Evolutionary conservation across 1,140 invertebrate species (phyloP).

Genomic region (Drosophila lowei): DNA sequence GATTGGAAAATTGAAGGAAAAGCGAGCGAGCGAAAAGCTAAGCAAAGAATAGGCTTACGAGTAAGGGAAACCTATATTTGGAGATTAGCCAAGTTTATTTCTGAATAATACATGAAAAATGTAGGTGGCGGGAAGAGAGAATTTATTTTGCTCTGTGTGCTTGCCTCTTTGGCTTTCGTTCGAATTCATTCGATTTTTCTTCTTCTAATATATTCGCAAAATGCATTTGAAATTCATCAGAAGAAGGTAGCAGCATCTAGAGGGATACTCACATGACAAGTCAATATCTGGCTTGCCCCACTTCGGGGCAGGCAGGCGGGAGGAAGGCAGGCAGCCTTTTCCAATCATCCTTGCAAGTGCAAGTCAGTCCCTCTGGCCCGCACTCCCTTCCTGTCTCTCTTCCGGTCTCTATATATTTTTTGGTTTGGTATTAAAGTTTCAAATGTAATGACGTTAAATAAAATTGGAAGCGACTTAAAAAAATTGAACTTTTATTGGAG

Average conservation of each 20-base stretch:
- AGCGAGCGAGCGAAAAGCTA: too few species aligned
- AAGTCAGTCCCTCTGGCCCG: slow-evolving; percentile 32
- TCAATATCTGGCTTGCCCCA: slow-evolving; percentile 28
- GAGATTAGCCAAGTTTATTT: slow-evolving; percentile 44
- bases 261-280: slow-evolving; percentile 47
- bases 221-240: slow-evolving; percentile 59
- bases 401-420: slow-evolving; percentile 38
- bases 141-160: slow-evolving; percentile 4
- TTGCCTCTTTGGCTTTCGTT: background rate
- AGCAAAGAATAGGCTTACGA: slow-evolving; percentile 30
- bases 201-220: slow-evolving; percentile 31
- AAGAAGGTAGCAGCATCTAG: slow-evolving; percentile 31
- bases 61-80: slow-evolving; percentile 36
- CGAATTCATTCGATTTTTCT: slow-evolving; percentile 4
- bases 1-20: slow-evolving; percentile 55
- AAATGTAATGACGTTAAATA: slow-evolving; percentile 80
- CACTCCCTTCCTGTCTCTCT: background rate
- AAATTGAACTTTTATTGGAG: slow-evolving; percentile 80
- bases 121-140: slow-evolving; percentile 8
- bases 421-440: slow-evolving; percentile 71
- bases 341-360: slow-evolving; percentile 39
- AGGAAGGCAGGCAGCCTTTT: background rate
- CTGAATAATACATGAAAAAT: slow-evolving; percentile 31
- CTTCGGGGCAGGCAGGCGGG: too few species aligned
- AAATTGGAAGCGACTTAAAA: slow-evolving; percentile 79